phyloP scores from a whole-genome alignment of 1,140 invertebrate genomes.

The Scaptomyza graminum region DNA sequence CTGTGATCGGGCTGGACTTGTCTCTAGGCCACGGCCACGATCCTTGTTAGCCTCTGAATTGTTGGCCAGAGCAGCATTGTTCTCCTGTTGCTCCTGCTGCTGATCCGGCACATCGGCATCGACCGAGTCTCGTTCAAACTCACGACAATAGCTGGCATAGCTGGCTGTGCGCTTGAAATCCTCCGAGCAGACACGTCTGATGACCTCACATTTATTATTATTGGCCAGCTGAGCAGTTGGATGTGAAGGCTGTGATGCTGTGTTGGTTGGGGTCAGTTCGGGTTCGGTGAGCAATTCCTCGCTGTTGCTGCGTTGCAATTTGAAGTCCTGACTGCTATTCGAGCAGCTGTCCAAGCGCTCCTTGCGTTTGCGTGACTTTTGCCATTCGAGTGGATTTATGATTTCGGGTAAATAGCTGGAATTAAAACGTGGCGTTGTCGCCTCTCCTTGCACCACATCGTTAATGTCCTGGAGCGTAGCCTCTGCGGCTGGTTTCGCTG shows the following conservation, averaged over 20 bases:
- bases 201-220: conserved; percentile 55
- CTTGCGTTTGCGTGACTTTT: conserved; percentile 88
- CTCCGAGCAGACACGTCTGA: conserved; percentile 78
- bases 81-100: conserved; percentile 50
- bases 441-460: conserved; percentile 45
- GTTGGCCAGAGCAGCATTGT: conserved; percentile 71
- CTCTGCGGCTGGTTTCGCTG: conserved; percentile 2
- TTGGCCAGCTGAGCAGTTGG: conserved; percentile 28
- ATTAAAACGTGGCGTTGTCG: conserved; percentile 76
- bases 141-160: conserved; percentile 72
- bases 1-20: conserved; percentile 75
- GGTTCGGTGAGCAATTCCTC: conserved; percentile 85
- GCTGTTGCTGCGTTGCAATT: conserved; percentile 90
- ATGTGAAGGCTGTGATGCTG: neutral
- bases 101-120: conserved; percentile 16
- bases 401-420: conserved; percentile 82
- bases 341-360: conserved; percentile 89
- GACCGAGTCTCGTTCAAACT: conserved; percentile 60
- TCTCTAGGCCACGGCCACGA: conserved; percentile 70
- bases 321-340: conserved; percentile 88
- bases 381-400: conserved; percentile 81
- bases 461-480: conserved; percentile 9
- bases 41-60: conserved; percentile 52
- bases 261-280: conserved; percentile 10
- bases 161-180: conserved; percentile 78